These are phyloP conservation scores for Nesogale talazaci DNA, from an alignment of 2,113 vertebrate genomes.

Conservation along the genomic window DNA sequence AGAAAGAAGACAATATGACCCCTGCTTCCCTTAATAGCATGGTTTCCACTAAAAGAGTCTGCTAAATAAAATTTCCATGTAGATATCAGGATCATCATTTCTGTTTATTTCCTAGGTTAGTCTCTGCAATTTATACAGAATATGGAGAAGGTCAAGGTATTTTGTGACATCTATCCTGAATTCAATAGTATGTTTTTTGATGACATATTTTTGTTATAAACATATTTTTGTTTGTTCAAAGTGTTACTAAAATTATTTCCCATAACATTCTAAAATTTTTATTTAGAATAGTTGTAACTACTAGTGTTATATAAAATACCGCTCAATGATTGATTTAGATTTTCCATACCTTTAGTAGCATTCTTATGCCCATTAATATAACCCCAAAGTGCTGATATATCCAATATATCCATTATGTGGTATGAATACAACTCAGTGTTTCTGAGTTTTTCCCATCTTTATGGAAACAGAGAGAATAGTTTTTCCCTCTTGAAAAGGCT, in stretches of 20 bases:
- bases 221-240: neutral
- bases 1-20: neutral
- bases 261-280: neutral
- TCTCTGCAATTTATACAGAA: neutral
- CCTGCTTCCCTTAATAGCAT: neutral
- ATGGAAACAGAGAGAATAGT: too few relatives aligned
- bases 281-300: neutral
- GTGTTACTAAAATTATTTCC: neutral
- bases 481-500: too few relatives aligned
- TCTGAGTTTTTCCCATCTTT: too few relatives aligned
- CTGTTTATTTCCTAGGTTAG: neutral
- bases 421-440: neutral
- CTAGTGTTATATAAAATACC: neutral
- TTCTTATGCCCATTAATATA: neutral
- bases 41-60: neutral
- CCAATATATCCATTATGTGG: neutral
- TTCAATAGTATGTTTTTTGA: constrained; percentile 21
- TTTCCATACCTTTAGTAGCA: neutral
- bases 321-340: neutral
- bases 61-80: neutral
- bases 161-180: constrained; percentile 10
- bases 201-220: constrained; percentile 15
- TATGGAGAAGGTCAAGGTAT: neutral
- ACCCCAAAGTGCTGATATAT: neutral
- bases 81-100: neutral